Conservation (phyloP, 2,113 vertebrate species). For the Puffinus mauretanicus region DNA sequence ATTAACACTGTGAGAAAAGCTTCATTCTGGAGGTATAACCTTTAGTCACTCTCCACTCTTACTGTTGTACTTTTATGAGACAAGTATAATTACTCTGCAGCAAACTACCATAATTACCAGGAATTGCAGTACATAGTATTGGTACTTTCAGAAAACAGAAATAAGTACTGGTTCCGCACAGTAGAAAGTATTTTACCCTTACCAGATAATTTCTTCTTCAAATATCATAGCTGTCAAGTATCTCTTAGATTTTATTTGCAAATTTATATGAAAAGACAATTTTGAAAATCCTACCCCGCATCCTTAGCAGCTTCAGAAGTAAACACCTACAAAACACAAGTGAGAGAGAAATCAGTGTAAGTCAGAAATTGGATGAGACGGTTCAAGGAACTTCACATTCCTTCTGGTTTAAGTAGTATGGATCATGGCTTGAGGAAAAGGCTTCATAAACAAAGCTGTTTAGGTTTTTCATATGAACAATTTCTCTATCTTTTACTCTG, state of each 20-base stretch:
- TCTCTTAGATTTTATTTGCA: background rate
- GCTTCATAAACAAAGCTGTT: background rate
- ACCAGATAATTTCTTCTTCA: background rate
- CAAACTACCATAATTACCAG: background rate
- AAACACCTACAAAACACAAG: background rate
- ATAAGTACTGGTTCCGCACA: background rate
- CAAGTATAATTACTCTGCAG: background rate
- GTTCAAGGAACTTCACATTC: background rate
- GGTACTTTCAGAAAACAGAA: background rate
- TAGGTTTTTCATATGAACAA: background rate
- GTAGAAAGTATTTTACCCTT: background rate
- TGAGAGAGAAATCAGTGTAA: background rate
- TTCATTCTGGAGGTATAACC: background rate
- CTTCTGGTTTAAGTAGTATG: background rate
- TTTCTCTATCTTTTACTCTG: background rate
- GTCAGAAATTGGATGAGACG: background rate
- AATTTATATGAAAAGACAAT: background rate
- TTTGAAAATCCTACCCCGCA: background rate
- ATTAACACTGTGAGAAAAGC: background rate
- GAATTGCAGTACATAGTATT: background rate
- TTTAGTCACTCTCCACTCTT: background rate
- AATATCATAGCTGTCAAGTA: background rate
- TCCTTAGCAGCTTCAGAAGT: background rate
- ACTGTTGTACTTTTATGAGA: background rate
- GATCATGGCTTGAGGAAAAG: background rate